Conservation (phyloP, 2,888 invertebrate genomes). For the Aspidapion aeneum region DNA sequence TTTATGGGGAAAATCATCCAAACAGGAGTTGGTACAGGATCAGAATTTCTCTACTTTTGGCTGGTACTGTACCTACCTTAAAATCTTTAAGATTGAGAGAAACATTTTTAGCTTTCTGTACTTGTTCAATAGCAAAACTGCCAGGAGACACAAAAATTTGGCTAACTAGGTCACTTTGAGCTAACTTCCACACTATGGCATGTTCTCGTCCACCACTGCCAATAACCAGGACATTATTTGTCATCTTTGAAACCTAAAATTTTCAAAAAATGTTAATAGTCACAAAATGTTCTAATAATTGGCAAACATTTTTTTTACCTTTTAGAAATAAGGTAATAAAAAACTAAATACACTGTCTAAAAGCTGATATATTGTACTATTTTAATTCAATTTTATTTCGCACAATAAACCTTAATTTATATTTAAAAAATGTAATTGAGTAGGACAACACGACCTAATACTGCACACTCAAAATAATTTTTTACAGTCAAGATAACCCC, state of each 20-base stretch:
- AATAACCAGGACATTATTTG: constrained; percentile 69
- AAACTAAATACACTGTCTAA: too few species aligned
- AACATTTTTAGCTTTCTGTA: constrained; percentile 66
- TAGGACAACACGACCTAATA: too few species aligned
- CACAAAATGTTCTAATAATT: neutral
- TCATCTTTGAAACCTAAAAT: constrained; percentile 30
- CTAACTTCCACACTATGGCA: constrained; percentile 90
- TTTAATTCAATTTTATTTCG: too few species aligned
- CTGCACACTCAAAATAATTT: neutral
- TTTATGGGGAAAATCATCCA: too few species aligned
- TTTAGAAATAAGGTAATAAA: neutral
- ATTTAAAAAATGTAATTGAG: too few species aligned
- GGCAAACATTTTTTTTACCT: neutral
- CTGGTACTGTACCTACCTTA: constrained; percentile 58
- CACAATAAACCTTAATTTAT: too few species aligned
- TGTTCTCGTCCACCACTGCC: constrained; percentile 96
- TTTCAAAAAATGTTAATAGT: neutral
- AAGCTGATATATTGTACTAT: too few species aligned
- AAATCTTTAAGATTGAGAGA: constrained; percentile 65
- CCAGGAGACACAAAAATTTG: constrained; percentile 83
- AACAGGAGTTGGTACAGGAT: too few species aligned
- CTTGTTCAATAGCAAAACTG: constrained; percentile 75
- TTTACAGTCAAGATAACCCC: neutral
- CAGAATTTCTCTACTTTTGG: too few species aligned
- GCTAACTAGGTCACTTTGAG: constrained; percentile 69